A percentile compares a stretch with the other conserved stretches of the same genome.
These are phyloP conservation scores for Furcula furcula DNA, from an alignment of 2,888 invertebrate genomes.

Conservation along the genomic window DNA sequence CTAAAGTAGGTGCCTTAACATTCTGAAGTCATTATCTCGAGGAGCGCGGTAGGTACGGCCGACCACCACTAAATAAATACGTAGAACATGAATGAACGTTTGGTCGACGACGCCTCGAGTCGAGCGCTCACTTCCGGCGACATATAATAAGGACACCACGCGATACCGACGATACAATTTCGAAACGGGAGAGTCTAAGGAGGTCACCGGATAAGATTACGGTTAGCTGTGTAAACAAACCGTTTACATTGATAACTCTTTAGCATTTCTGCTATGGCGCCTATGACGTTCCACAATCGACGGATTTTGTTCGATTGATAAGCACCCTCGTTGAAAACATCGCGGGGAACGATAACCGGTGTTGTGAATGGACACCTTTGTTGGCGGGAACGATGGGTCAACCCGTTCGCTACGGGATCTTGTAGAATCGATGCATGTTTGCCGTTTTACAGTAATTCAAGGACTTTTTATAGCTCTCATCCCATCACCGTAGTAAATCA, in stretches of 20 bases:
- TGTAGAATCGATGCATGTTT: no score
- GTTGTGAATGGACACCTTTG: conserved; percentile 29
- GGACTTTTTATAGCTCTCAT: no score
- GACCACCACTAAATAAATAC: conserved; percentile 66
- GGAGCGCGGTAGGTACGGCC: conserved; percentile 50
- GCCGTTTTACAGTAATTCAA: no score
- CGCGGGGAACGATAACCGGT: conserved; percentile 13
- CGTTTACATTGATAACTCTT: conserved; percentile 78
- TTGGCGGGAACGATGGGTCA: conserved; percentile 12
- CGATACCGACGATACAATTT: conserved; percentile 76
- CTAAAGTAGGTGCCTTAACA: conserved; percentile 30
- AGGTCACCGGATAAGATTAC: conserved; percentile 81
- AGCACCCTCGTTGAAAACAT: conserved; percentile 36
- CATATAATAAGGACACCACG: conserved; percentile 70
- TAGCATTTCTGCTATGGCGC: conserved; percentile 76
- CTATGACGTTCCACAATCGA: conserved; percentile 59
- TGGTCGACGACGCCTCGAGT: conserved; percentile 48
- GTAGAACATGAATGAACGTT: conserved; percentile 72
- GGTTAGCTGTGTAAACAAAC: conserved; percentile 79
- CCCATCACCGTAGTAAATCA: no score
- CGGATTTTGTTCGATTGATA: conserved; percentile 52
- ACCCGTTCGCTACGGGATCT: conserved; percentile 4
- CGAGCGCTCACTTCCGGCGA: conserved; percentile 71
- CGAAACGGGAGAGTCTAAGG: conserved; percentile 79
- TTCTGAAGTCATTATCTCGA: conserved; percentile 39